A percentile compares a stretch with the other conserved stretches of the same genome.
phyloP scores from a whole-genome alignment of 2,888 invertebrate species.

The Chrysina gloriosa region DNA sequence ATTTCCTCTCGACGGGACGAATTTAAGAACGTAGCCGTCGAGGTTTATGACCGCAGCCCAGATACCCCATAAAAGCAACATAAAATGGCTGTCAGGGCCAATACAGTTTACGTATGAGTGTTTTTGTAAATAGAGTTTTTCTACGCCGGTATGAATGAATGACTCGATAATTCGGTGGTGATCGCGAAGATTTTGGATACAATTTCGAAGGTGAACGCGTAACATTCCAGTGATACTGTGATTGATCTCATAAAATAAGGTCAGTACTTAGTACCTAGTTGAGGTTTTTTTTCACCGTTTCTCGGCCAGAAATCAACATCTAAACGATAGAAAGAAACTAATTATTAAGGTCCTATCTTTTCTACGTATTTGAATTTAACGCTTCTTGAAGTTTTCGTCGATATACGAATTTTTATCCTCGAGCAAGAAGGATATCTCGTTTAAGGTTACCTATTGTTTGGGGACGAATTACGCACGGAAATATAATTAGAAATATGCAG shows the following conservation, averaged over 20 bases:
- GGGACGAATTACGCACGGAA: not conserved
- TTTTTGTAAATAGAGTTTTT: constrained; percentile 40
- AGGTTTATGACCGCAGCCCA: constrained; percentile 41
- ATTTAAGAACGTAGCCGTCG: constrained; percentile 22
- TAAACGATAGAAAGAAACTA: too few relatives aligned
- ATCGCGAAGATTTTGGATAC: constrained; percentile 26
- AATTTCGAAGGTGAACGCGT: constrained; percentile 16
- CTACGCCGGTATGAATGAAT: constrained; percentile 39
- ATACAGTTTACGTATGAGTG: constrained; percentile 44
- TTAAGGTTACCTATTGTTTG: constrained; percentile 18
- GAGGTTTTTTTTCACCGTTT: constrained; percentile 15
- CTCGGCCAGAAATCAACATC: constrained; percentile 1
- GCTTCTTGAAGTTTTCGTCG: too few relatives aligned
- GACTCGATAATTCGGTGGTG: constrained; percentile 12
- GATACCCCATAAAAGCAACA: constrained; percentile 48
- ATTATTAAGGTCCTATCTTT: too few relatives aligned
- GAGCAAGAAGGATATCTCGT: not conserved
- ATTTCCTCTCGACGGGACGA: not conserved
- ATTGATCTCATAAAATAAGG: constrained; percentile 41
- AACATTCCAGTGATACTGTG: constrained; percentile 31
- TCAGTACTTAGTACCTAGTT: constrained; percentile 36
- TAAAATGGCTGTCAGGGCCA: constrained; percentile 51
- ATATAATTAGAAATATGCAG: constrained; percentile 10
- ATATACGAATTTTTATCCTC: too few relatives aligned
- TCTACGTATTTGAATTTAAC: too few relatives aligned